These are phyloP conservation scores for Synanthedon myopaeformis DNA, from an alignment of 2,888 invertebrate species.

Conservation along the genomic window DNA sequence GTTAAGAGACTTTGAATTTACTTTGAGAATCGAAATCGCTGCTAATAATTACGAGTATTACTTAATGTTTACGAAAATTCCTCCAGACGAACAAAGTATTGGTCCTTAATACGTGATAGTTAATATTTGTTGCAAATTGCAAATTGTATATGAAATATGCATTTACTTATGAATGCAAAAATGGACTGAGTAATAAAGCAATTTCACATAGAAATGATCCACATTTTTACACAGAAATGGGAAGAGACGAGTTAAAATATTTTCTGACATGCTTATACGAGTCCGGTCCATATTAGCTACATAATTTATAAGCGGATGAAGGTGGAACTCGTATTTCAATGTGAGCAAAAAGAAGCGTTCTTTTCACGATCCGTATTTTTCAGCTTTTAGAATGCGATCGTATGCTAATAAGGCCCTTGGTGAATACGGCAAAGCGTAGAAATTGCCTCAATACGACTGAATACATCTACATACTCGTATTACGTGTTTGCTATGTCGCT, in stretches of 20 bases:
- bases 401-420: constrained; percentile 46
- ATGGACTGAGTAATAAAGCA: too few species aligned
- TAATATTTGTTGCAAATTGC: too few species aligned
- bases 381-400: constrained; percentile 40
- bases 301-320: constrained; percentile 50
- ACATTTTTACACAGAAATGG: neutral
- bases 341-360: constrained; percentile 22
- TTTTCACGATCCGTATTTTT: constrained; percentile 38
- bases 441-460: constrained; percentile 4
- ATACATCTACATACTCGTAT: neutral
- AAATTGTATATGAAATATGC: too few species aligned
- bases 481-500: neutral
- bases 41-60: too few species aligned
- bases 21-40: too few species aligned
- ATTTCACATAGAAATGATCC: neutral
- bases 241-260: neutral
- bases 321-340: constrained; percentile 38
- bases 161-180: too few species aligned
- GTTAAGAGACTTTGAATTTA: too few species aligned
- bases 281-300: constrained; percentile 33
- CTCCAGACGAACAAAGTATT: too few species aligned
- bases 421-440: constrained; percentile 22
- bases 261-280: constrained; percentile 15
- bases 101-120: too few species aligned
- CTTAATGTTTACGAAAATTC: too few species aligned